Conservation (phyloP, 2,113 vertebrate species). For the Chroicocephalus ridibundus region DNA sequence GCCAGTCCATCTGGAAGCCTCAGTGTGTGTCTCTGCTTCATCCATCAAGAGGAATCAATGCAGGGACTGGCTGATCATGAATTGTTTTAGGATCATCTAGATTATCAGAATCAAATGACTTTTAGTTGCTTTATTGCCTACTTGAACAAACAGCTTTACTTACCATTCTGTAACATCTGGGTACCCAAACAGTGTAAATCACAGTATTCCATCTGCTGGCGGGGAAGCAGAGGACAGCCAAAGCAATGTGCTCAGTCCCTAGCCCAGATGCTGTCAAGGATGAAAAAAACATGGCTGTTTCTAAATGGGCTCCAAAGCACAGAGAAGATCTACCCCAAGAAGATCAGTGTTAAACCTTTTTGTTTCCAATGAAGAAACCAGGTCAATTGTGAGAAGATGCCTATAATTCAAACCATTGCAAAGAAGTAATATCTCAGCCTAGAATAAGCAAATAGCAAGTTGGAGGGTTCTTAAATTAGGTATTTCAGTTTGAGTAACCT, state of each 20-base stretch:
- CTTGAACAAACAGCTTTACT: background rate
- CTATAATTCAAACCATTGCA: background rate
- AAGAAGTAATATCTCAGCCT: background rate
- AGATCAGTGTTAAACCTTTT: background rate
- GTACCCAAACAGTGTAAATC: background rate
- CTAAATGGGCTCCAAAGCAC: background rate
- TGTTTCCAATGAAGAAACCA: background rate
- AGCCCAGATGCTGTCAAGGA: background rate
- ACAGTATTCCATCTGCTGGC: background rate
- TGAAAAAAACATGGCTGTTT: background rate
- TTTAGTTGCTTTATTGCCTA: background rate
- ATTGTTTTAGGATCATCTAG: background rate
- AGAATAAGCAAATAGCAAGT: background rate
- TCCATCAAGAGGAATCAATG: background rate
- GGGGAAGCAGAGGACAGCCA: background rate
- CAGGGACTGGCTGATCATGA: background rate
- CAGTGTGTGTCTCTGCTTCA: background rate
- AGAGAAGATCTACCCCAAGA: background rate
- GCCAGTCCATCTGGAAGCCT: background rate
- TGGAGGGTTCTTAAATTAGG: background rate
- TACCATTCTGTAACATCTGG: background rate
- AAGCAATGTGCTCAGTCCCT: background rate
- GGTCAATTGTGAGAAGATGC: background rate
- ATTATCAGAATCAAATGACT: background rate
- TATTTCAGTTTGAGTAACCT: background rate